Evolutionary conservation across 2,113 vertebrate genomes (phyloP).

Genomic region (Silurus asotus): DNA sequence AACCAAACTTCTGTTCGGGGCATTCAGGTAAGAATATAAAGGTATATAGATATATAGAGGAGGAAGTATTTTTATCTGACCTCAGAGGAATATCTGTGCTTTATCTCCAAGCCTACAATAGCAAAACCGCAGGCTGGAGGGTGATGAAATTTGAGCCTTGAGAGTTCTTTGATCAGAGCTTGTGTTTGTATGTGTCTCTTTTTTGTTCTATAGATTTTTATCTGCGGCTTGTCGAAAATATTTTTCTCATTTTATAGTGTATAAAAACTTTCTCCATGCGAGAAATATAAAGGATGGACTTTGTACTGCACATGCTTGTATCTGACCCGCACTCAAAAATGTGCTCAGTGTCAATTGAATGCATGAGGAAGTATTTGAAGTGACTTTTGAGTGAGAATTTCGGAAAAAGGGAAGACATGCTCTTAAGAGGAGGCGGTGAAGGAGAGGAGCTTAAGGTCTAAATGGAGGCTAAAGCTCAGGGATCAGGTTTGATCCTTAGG

Average conservation of each 20-base stretch:
- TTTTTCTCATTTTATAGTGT: background rate
- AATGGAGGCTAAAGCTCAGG: background rate
- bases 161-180: background rate
- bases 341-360: background rate
- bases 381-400: background rate
- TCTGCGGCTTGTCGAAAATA: background rate
- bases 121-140: background rate
- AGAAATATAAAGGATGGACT: background rate
- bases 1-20: background rate
- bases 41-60: background rate
- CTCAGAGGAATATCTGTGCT: background rate
- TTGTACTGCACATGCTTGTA: background rate
- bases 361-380: background rate
- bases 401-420: background rate
- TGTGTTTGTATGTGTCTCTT: background rate
- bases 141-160: background rate
- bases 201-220: background rate
- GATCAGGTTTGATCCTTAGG: background rate
- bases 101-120: background rate
- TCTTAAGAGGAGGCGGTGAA: background rate
- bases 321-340: background rate
- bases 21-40: background rate
- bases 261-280: background rate
- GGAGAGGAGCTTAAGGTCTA: constrained; percentile 19
- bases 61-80: background rate